phyloP scores from a whole-genome alignment of 2,888 invertebrate species.

The Xylocampa areola region DNA sequence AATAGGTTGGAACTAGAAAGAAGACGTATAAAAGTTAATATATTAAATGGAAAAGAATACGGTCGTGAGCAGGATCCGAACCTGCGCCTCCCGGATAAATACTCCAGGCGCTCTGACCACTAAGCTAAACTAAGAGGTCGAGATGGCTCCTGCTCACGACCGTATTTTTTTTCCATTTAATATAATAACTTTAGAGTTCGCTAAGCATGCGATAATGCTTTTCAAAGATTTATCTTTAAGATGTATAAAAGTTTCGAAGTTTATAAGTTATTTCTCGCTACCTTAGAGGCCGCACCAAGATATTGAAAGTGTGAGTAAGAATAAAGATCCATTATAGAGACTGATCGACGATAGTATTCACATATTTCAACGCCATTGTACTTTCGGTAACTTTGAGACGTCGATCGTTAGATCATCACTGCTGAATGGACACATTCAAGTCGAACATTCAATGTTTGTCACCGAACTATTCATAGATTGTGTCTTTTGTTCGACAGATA shows the following conservation, averaged over 20 bases:
- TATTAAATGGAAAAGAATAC: too few species aligned
- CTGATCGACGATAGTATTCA: constrained; percentile 79
- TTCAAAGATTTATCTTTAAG: too few species aligned
- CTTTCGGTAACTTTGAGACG: constrained; percentile 69
- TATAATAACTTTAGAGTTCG: too few species aligned
- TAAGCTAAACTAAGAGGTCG: too few species aligned
- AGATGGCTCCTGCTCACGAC: too few species aligned
- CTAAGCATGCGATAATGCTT: too few species aligned
- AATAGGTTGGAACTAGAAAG: too few species aligned
- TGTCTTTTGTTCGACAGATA: constrained; percentile 43
- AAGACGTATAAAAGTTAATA: too few species aligned
- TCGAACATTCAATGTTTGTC: constrained; percentile 64
- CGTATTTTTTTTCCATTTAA: too few species aligned
- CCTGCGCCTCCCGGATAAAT: too few species aligned
- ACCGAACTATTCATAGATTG: constrained; percentile 62
- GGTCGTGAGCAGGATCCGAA: too few species aligned
- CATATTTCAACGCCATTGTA: constrained; percentile 76
- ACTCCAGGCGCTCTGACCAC: too few species aligned
- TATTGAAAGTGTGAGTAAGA: constrained; percentile 68
- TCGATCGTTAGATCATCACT: constrained; percentile 49
- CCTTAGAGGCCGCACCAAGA: constrained; percentile 51
- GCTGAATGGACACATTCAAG: constrained; percentile 70
- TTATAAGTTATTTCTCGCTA: constrained; percentile 2
- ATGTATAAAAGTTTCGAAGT: background rate
- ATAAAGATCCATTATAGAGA: constrained; percentile 56